These are phyloP conservation scores for Dione juno DNA, from an alignment of 2,888 invertebrate genomes.

Conservation along the genomic window DNA sequence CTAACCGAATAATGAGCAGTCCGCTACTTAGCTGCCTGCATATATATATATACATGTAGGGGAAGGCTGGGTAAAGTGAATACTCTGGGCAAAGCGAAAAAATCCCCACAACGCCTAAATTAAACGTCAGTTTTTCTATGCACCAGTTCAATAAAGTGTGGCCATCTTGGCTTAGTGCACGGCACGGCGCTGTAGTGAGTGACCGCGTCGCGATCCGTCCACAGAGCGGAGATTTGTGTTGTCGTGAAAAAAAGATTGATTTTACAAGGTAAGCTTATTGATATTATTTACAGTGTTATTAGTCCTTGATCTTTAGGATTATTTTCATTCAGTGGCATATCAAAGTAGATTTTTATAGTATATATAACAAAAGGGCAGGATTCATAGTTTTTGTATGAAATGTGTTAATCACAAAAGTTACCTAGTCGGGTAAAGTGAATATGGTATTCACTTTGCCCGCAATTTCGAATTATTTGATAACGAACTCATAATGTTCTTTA, in stretches of 20 bases:
- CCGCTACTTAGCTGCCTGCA: no score
- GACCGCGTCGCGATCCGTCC: conserved; percentile 38
- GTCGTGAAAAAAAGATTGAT: conserved; percentile 41
- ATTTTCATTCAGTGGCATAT: conserved; percentile 34
- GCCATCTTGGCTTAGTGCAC: conserved; percentile 41
- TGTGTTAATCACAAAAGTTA: conserved; percentile 29
- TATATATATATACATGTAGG: no score
- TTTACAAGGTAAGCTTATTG: conserved; percentile 38
- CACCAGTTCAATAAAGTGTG: conserved; percentile 34
- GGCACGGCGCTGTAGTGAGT: conserved; percentile 31
- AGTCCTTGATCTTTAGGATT: conserved; percentile 36
- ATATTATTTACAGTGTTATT: conserved; percentile 28
- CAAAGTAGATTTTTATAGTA: conserved; percentile 30
- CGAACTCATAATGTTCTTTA: conserved; percentile 39
- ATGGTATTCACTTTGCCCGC: conserved; percentile 45
- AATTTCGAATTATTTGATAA: conserved; percentile 38
- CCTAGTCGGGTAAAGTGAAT: conserved; percentile 38
- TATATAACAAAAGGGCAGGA: conserved; percentile 33
- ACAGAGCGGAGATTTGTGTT: conserved; percentile 35
- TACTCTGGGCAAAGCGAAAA: conserved; percentile 40
- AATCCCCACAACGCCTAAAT: conserved; percentile 35
- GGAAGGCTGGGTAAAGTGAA: conserved; percentile 39
- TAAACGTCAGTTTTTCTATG: conserved; percentile 32
- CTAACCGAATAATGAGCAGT: no score
- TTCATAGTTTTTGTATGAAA: conserved; percentile 35